phyloP scores from a whole-genome alignment of 2,797 vertebrate species.

The Rhynchotus rufescens region DNA sequence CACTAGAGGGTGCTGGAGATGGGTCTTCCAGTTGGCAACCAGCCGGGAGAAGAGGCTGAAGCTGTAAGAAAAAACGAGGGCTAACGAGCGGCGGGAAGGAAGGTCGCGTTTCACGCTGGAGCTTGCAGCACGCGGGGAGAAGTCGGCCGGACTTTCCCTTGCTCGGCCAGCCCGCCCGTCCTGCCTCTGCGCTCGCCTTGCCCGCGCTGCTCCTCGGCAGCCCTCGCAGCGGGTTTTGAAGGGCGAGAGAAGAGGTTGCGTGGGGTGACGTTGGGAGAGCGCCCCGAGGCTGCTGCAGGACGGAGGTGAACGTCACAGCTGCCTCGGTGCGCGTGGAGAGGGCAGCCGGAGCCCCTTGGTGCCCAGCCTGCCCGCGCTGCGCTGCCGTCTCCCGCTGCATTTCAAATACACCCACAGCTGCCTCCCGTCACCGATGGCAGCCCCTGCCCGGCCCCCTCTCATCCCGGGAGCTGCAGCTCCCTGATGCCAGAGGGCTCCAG shows the following conservation, averaged over 20 bases:
- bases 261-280: neutral
- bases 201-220: neutral
- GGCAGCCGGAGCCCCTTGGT: neutral
- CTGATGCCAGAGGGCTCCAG: no score
- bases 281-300: neutral
- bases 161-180: neutral
- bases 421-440: rapidly evolving
- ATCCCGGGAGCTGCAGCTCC: no score
- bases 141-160: neutral
- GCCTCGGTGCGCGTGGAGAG: no score
- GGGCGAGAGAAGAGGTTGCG: neutral
- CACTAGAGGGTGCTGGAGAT: neutral
- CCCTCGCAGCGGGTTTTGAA: neutral
- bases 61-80: neutral
- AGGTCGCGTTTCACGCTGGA: rapidly evolving
- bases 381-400: rapidly evolving
- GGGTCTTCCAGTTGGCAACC: neutral
- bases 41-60: rapidly evolving
- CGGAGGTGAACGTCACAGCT: neutral
- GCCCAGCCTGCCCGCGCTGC: neutral
- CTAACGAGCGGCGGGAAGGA: neutral
- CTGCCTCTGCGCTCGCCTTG: neutral
- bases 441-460: neutral
- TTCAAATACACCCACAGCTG: rapidly evolving
- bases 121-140: neutral